Evolutionary conservation across 2,113 vertebrate species (phyloP).

Genomic region (Lophochroa leadbeateri): DNA sequence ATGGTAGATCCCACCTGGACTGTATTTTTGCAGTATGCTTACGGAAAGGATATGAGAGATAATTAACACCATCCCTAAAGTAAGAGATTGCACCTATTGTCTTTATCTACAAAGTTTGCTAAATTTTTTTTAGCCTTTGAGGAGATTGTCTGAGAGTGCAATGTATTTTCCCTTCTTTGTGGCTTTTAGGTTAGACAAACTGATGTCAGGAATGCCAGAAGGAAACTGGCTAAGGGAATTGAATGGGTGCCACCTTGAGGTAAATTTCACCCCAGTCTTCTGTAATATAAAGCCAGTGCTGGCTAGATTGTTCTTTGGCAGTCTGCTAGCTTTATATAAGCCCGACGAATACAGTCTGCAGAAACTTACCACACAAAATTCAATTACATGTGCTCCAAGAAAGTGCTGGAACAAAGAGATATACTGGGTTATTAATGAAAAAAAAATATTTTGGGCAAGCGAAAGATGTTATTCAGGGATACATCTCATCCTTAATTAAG

Average conservation of each 20-base stretch:
- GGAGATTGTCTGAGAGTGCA: neutral
- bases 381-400: neutral
- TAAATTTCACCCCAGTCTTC: neutral
- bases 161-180: neutral
- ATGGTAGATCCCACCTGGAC: neutral
- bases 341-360: neutral
- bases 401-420: neutral
- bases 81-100: neutral
- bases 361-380: neutral
- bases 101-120: neutral
- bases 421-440: neutral
- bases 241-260: neutral
- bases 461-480: neutral
- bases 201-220: neutral
- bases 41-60: neutral
- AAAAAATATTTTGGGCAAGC: neutral
- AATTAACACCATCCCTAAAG: neutral
- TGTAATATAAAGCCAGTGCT: neutral
- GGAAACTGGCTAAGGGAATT: neutral
- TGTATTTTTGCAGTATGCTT: neutral
- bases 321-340: neutral
- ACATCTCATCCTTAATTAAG: neutral
- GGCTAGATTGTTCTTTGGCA: neutral
- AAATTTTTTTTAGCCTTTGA: neutral
- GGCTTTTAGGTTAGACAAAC: neutral